Base-by-base conservation (phyloP, 2,797 vertebrate species). In the Acrossocheilus fasciatus region DNA sequence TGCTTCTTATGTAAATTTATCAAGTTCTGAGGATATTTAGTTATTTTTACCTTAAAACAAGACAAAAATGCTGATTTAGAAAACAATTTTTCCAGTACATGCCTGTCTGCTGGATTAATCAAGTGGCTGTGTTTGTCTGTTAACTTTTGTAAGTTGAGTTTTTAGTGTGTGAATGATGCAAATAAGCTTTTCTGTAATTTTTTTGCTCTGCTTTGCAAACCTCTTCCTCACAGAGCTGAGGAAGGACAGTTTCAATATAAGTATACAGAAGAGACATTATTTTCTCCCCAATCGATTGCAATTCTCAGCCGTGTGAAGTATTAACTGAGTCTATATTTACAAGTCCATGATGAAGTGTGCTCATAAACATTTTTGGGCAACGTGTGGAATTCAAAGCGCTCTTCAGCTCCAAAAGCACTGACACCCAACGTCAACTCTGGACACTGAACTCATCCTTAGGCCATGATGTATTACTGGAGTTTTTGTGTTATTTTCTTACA, bases 241-340 rank as follows among this genome's bases (percentile, higher is more conserved):
- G 43, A 68, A 45, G 18, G 62, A 69, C 45, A 43, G 23, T 26
- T 43, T 52, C 36, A 78, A 54, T 57, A 69, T 78, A 69, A 78
- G 43, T 43, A 77, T 41, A 57, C 20, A 79, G 75, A 85, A 79
- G 50, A 59, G 66, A 70, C 7, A 4, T 69, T 85, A 57, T 41
- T 79, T 17, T 39, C 23, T 52, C 15, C 66, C 36, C 1, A n/a
- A 30, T 68, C 36, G 69, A 78, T 23, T 79, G 50, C 39, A 59
- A n/a, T 81, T 72, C 30, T 86, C 69, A 64, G 77, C 43, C 30
- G 23, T 64, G 77, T 81, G 68, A 73, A 86, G 84, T 86, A 86
- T 86, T 86, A 86, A 17, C 30, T 10, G 20, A 54, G 84, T 74
- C 84, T 72, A 23, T 50, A 81, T 81, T 85, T 64, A 81, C 77